Evolutionary conservation across 92 coral and sea anemone genomes (phyloP).

Genomic region (Blastomussa wellsi): DNA sequence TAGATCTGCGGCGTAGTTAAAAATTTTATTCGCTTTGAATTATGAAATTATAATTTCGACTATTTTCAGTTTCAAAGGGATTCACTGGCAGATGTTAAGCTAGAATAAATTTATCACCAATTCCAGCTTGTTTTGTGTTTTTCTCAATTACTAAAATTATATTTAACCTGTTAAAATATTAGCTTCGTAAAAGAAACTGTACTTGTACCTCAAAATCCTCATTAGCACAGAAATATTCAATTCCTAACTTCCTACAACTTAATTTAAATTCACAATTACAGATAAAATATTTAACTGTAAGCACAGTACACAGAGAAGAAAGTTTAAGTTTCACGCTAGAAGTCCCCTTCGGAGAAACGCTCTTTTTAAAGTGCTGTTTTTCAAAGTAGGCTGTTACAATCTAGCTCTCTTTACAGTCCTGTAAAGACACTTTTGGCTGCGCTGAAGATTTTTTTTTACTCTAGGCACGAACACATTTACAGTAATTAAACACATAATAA

Average conservation of each 20-base stretch:
- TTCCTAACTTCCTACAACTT: neutral
- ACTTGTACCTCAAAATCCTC: neutral
- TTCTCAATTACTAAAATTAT: neutral
- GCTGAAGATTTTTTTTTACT: neutral
- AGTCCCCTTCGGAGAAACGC: neutral
- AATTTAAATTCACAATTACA: neutral
- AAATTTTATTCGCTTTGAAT: neutral
- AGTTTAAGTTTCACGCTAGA: neutral
- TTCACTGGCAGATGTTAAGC: neutral
- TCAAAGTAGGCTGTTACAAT: too few species aligned
- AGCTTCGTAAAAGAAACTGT: neutral
- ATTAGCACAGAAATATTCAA: neutral
- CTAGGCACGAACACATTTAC: neutral
- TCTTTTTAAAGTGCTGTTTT: too few species aligned
- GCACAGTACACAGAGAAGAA: neutral
- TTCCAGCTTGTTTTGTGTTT: neutral
- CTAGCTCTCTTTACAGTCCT: too few species aligned
- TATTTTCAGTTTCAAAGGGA: neutral
- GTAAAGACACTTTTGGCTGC: neutral
- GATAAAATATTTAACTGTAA: neutral
- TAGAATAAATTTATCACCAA: neutral
- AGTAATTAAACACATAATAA: neutral
- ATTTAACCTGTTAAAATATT: neutral
- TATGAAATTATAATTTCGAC: neutral
- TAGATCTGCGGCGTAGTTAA: neutral